These are phyloP conservation scores for Haliclona indistincta DNA, from an alignment of 37 sponge, comb jelly and placozoan species.

Conservation along the genomic window DNA sequence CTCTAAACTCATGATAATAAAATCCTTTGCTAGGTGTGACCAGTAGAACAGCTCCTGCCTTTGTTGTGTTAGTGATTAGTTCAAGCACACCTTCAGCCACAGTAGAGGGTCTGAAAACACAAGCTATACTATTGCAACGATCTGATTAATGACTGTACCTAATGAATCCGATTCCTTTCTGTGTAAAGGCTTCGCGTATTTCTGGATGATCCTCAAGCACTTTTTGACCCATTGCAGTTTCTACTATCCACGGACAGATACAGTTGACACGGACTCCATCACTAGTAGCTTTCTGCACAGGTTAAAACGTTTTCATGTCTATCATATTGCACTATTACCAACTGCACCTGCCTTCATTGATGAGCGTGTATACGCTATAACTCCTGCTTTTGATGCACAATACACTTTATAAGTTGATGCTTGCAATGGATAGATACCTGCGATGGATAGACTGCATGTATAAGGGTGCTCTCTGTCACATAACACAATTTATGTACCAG, in stretches of 20 bases:
- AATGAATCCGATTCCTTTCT: not conserved
- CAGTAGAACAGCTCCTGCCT: slow-evolving; percentile 6
- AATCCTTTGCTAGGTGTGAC: slow-evolving; percentile 3
- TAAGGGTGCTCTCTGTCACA: not conserved
- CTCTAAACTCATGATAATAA: not conserved
- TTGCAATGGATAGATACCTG: not conserved
- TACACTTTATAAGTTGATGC: slow-evolving; percentile 52
- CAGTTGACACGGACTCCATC: slow-evolving; percentile 72
- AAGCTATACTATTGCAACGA: no score
- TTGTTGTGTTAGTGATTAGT: not conserved
- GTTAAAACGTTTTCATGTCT: no score
- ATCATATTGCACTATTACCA: not conserved
- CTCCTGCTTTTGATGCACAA: slow-evolving; percentile 67
- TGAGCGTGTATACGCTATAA: slow-evolving; percentile 62
- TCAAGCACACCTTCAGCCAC: slow-evolving; percentile 41
- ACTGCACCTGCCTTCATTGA: slow-evolving; percentile 12
- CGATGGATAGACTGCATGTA: not conserved
- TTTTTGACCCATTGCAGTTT: not conserved
- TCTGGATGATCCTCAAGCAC: not conserved
- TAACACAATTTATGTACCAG: slow-evolving; percentile 61
- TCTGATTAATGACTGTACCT: not conserved
- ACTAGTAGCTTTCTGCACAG: not conserved
- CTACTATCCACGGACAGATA: slow-evolving; percentile 37
- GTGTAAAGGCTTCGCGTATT: not conserved
- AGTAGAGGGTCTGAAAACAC: slow-evolving; percentile 37